Evolutionary conservation across 2,113 vertebrate genomes (phyloP), one percentile per base, ranked within the genome.

Genomic region (Heterochromis multidens): DNA sequence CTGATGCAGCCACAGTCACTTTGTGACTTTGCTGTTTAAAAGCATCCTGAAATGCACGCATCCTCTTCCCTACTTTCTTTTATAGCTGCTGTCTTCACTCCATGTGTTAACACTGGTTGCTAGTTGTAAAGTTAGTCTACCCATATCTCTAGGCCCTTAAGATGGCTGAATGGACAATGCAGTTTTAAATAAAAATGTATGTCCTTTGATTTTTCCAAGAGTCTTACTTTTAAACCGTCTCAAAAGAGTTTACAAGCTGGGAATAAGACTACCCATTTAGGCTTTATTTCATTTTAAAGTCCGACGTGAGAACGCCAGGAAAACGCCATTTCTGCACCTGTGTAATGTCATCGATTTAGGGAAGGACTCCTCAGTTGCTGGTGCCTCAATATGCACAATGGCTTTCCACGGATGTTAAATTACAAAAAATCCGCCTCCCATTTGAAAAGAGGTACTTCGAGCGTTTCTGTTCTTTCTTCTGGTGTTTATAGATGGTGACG

Each of bases 301-400:
- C 91, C 94, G 78, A 63, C 70, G 78, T 87, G 78, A 88, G 58
- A 43, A 56, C n/a, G 52, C 23, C 61, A 85, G 81, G 62, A 82
- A 83, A 89, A 87, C 83, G 95, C 95, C 93, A 95, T 96, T 91
- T 93, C 95, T 94, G 95, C 95, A 96, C 95, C 96, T 96, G 96
- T 94, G 63, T 80, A 77, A 81, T 87, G 89, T 77, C 88, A 91
- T 93, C 84, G 88, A 86, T 89, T 83, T 80, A 31, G 31, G 67
- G 67, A 49, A 83, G 87, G 81, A 89, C 85, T 89, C 82, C 78
- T 93, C 90, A 87, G 86, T 88, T 93, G 67, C 72, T 92, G 86
- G 86, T 79, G 88, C 88, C 81, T 86, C 81, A 87, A 79, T 85
- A 76, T 82, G 84, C 89, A 93, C 92, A 89, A 88, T 70, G 89